Percentiles rank a stretch among this genome's conserved stretches.
phyloP scores from a whole-genome alignment of 2,888 invertebrate genomes.

The Zonitis immaculata region DNA sequence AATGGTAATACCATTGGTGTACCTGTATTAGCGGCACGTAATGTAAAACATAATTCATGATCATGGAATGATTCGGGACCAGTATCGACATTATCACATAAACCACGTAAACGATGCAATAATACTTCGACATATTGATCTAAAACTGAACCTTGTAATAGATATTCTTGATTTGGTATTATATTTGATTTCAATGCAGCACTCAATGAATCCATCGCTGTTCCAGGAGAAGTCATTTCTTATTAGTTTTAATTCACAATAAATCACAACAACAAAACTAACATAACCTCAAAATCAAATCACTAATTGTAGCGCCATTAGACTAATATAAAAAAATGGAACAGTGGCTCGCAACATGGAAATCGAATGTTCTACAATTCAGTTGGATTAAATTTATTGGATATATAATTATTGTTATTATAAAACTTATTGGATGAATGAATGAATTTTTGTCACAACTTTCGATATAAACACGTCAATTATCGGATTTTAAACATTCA shows the following conservation, averaged over 20 bases:
- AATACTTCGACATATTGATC: conserved; percentile 89
- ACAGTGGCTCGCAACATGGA: no score
- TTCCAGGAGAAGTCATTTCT: conserved; percentile 49
- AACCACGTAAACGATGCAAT: conserved; percentile 80
- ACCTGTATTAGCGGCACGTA: conserved; percentile 60
- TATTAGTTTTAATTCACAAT: no score
- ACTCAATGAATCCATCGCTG: conserved; percentile 71
- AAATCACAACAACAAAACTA: no score
- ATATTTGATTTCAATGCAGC: conserved; percentile 80
- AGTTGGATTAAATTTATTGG: no score
- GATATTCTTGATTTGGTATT: conserved; percentile 89
- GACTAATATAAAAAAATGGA: no score
- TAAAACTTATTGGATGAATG: no score
- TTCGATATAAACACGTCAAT: no score
- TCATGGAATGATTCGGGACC: conserved; percentile 91
- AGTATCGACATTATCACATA: conserved; percentile 89
- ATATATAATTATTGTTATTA: no score
- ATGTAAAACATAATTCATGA: conserved; percentile 85
- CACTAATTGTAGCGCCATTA: no score
- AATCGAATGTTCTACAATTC: no score
- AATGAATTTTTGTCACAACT: no score
- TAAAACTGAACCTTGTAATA: conserved; percentile 88
- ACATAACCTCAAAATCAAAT: neutral
- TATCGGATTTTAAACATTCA: no score
- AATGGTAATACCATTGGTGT: conserved; percentile 60